Conservation (phyloP, 2,797 vertebrate genomes). For the Girardinus metallicus region DNA sequence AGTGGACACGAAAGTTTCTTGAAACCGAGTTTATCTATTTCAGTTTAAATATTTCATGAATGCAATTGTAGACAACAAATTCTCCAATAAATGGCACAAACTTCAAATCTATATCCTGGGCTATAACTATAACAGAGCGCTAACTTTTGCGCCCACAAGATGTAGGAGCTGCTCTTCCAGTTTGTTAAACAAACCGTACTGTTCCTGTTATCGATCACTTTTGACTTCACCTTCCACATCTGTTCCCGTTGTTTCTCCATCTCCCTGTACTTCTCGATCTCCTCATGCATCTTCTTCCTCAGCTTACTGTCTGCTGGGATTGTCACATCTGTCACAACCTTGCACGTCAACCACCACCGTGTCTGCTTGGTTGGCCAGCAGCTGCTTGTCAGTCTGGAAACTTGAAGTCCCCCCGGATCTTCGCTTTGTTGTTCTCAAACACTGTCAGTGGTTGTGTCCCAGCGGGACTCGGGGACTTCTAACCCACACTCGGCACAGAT, state of each 20-base stretch:
- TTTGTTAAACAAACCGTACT: not conserved
- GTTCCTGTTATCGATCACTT: constrained; percentile 10
- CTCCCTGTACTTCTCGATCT: constrained; percentile 10
- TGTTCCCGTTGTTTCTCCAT: constrained; percentile 6
- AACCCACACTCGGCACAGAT: constrained; percentile 23
- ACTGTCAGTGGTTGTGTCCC: constrained; percentile 19
- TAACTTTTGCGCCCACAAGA: not conserved
- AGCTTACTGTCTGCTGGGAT: constrained; percentile 24
- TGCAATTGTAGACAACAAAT: constrained; percentile 6
- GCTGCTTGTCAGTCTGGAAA: constrained; percentile 36
- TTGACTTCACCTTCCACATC: constrained; percentile 14
- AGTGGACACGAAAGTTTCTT: not conserved
- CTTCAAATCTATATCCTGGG: not conserved
- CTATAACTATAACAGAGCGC: not conserved
- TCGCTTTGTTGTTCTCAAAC: constrained; percentile 25
- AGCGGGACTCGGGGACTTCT: constrained; percentile 13
- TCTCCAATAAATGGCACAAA: not conserved
- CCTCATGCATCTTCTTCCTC: constrained; percentile 12
- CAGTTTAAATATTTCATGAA: constrained; percentile 3
- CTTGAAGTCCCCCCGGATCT: constrained; percentile 25
- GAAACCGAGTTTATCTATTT: constrained; percentile 12
- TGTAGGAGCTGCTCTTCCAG: not conserved
- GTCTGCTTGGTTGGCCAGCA: constrained; percentile 34
- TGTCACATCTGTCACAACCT: constrained; percentile 33
- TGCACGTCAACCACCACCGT: constrained; percentile 18